phyloP scores from a whole-genome alignment of 2,888 invertebrate genomes.

The Mythimna loreyi region DNA sequence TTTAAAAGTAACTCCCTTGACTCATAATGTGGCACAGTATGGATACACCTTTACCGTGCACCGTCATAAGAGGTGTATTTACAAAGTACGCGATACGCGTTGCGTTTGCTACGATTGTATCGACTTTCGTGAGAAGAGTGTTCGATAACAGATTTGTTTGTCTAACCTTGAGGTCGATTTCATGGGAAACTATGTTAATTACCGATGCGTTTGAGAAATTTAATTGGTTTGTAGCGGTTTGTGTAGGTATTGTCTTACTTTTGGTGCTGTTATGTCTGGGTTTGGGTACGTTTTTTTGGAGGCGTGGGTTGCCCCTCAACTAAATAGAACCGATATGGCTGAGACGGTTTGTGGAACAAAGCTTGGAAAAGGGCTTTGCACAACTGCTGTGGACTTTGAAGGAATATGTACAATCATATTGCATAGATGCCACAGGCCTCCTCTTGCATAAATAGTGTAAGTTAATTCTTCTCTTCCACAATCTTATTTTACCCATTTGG shows the following conservation, averaged over 20 bases:
- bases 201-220: slow-evolving; percentile 54
- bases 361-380: neutral
- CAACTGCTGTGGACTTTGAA: neutral
- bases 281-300: neutral
- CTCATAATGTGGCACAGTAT: neutral
- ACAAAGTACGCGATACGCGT: slow-evolving; percentile 38
- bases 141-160: slow-evolving; percentile 63
- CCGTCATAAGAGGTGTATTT: slow-evolving; percentile 42
- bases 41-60: slow-evolving; percentile 23
- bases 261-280: slow-evolving; percentile 14
- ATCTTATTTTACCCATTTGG: too few relatives aligned
- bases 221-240: slow-evolving; percentile 59
- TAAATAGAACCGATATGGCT: neutral
- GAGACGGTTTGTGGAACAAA: too few relatives aligned
- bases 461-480: too few relatives aligned
- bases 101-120: slow-evolving; percentile 46
- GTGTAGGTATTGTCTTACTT: slow-evolving; percentile 43
- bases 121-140: slow-evolving; percentile 63
- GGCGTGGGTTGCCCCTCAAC: neutral
- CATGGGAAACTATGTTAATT: slow-evolving; percentile 71
- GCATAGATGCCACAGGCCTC: too few relatives aligned
- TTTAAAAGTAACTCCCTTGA: neutral
- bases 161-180: slow-evolving; percentile 69
- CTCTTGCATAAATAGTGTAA: too few relatives aligned
- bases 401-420: too few relatives aligned